These are phyloP conservation scores for Spinus olivaceus DNA, from an alignment of 2,797 vertebrate genomes.

Conservation along the genomic window DNA sequence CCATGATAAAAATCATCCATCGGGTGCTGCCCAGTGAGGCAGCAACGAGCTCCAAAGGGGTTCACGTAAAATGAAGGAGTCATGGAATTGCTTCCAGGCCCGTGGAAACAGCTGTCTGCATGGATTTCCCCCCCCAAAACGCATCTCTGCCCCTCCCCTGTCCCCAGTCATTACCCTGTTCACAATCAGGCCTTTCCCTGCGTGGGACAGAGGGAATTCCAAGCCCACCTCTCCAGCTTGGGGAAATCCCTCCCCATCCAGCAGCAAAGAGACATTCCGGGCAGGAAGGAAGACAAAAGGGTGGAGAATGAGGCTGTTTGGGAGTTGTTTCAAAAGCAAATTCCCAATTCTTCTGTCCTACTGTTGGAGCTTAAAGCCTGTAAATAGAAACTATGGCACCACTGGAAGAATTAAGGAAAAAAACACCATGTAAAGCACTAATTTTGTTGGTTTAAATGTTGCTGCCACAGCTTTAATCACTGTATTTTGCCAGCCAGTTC, in stretches of 20 bases:
- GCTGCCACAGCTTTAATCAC: conserved; percentile 70
- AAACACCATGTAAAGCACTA: conserved; percentile 67
- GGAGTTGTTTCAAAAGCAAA: conserved; percentile 59
- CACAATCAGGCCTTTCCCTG: conserved; percentile 33
- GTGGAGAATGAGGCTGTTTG: neutral
- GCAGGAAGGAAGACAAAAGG: neutral
- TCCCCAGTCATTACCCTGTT: neutral
- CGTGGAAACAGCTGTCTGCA: neutral
- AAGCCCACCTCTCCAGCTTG: neutral
- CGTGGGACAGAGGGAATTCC: neutral
- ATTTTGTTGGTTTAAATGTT: conserved; percentile 65
- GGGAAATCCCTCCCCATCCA: neutral
- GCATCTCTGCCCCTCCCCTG: neutral
- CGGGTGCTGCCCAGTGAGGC: neutral
- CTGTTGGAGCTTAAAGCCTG: conserved; percentile 69
- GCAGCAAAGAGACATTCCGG: neutral
- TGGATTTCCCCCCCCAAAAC: neutral
- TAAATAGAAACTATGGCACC: conserved; percentile 67
- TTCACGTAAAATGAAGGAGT: neutral
- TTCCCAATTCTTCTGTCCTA: neutral
- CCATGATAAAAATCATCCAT: neutral
- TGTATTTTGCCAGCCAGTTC: conserved; percentile 57
- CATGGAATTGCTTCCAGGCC: neutral
- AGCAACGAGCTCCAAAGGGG: neutral
- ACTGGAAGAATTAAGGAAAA: conserved; percentile 33